Base-by-base conservation (phyloP, 2,888 invertebrate species). In the Phyllotreta cruciferae region DNA sequence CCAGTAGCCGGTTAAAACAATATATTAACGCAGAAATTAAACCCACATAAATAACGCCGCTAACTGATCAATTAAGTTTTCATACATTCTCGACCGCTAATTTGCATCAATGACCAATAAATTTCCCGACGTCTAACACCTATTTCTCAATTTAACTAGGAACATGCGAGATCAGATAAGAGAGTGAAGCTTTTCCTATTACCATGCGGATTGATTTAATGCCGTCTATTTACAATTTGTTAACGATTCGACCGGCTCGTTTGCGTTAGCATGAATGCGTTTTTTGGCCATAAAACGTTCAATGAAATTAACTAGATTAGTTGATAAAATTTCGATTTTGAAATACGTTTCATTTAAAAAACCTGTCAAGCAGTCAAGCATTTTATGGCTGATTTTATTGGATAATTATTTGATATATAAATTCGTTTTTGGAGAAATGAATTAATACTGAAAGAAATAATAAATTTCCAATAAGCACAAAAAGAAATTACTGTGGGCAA, bases 101-200 rank as follows among this genome's bases (percentile, higher is more conserved):
- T 70, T 70, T 70, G 67, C 70, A 70, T 70, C 56, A 66, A 63
- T 47, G 45, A 49, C 56, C 64, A 66, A 68, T 70, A 70, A 68
- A 70, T 70, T 67, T 68, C 53, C 50, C 61, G 45, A 45, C 47
- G 66, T 62, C 62, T 56, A 66, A 66, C 47, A 47, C 24, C 47
- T 70, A 70, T 68, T 69, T 67, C 67, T 70, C 69, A 70, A 69
- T 70, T 70, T 69, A 60, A 63, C 47, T 61, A 57, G 47, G 53
- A 60, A 66, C 60, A 64, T 58, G 61, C 66, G 67, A 64, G 52
- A 68, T 69, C 69, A 63, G 67, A 70, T 70, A 67, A 69, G 50
- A 58, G 45, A 56, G 50, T 55, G 47, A 58, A 50, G 56, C 45
- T 64, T 60, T 63, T 63, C 39, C 24, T 58, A 54, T 63, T 63